Evolutionary conservation across 2,113 vertebrate genomes (phyloP).

Genomic region (Cygnus atratus): DNA sequence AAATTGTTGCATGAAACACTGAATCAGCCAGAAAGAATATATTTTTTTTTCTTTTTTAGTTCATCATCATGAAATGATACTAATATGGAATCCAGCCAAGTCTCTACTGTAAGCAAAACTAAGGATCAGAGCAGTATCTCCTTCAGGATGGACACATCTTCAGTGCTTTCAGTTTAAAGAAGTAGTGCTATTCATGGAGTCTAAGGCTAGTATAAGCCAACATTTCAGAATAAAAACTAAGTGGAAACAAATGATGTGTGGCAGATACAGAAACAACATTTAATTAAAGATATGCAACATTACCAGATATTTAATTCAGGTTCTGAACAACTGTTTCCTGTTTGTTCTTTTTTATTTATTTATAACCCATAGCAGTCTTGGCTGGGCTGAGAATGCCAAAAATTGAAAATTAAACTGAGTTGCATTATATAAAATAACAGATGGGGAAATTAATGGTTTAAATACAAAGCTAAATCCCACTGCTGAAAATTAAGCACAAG

Average conservation of each 20-base stretch:
- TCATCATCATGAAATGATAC: background rate
- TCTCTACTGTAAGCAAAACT: background rate
- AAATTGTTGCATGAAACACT: background rate
- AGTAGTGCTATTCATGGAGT: background rate
- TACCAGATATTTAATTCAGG: background rate
- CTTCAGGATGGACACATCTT: background rate
- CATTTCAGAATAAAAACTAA: background rate
- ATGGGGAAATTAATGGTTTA: constrained; percentile 25
- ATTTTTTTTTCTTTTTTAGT: background rate
- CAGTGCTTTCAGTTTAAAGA: background rate
- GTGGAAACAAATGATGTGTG: background rate
- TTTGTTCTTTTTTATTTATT: background rate
- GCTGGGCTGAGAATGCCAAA: background rate
- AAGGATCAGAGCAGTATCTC: background rate
- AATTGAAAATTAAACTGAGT: background rate
- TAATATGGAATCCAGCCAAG: background rate
- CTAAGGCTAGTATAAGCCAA: background rate
- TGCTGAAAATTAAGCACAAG: background rate
- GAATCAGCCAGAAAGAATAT: background rate
- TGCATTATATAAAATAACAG: background rate
- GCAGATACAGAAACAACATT: background rate
- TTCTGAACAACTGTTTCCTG: background rate
- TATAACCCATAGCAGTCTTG: background rate
- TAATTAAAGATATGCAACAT: background rate
- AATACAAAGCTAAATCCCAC: background rate